Percentiles rank a stretch among this genome's conserved stretches.
phyloP scores from a whole-genome alignment of 92 coral and sea anemone genomes.

The Isaurus tuberculatus region DNA sequence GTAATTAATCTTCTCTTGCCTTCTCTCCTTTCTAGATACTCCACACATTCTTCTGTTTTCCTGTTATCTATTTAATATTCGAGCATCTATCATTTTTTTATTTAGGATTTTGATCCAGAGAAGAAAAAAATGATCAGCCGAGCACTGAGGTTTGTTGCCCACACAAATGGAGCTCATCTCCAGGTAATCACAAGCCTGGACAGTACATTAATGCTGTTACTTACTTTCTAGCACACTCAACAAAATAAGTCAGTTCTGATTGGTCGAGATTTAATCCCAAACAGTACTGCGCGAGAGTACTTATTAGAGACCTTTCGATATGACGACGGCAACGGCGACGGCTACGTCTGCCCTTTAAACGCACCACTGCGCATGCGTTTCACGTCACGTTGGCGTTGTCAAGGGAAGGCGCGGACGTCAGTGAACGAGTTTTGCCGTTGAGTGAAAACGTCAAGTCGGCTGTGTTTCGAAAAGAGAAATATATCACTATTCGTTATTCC shows the following conservation, averaged over 20 bases:
- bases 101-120: conserved; percentile 98
- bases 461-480: conserved; percentile 2
- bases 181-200: conserved; percentile 64
- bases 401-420: conserved; percentile 48
- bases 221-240: too few relatives aligned
- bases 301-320: too few relatives aligned
- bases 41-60: too few relatives aligned
- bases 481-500: background rate
- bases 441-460: conserved; percentile 39
- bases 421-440: conserved; percentile 49
- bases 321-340: too few relatives aligned
- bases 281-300: too few relatives aligned
- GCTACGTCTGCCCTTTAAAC: background rate
- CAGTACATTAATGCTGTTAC: too few relatives aligned
- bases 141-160: conserved; percentile 92
- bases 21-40: too few relatives aligned
- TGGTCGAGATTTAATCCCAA: too few relatives aligned
- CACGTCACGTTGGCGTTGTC: conserved; percentile 44
- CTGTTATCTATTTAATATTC: too few relatives aligned
- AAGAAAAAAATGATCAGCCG: conserved; percentile 98
- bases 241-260: too few relatives aligned
- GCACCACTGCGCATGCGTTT: conserved; percentile 51
- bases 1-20: too few relatives aligned
- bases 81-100: background rate
- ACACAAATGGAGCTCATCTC: conserved; percentile 95